Conservation (phyloP, 1,140 invertebrate genomes). For the Megathymus violae region DNA sequence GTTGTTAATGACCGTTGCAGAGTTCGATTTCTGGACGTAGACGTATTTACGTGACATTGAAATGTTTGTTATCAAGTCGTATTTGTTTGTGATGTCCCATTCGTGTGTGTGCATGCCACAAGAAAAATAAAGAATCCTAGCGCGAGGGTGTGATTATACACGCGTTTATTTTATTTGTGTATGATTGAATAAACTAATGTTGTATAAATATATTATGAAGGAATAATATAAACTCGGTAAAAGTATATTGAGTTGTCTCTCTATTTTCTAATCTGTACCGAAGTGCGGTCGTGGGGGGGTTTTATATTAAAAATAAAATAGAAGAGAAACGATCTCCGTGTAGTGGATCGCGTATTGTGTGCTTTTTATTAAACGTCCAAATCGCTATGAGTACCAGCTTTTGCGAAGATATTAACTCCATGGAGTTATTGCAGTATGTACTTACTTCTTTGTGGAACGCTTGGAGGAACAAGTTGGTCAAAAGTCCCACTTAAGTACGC, state of each 20-base stretch:
- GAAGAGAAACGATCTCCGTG: conserved; percentile 64
- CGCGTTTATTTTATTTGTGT: no score
- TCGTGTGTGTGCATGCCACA: no score
- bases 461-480: conserved; percentile 15
- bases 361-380: conserved; percentile 78
- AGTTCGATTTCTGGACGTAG: no score
- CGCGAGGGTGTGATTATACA: no score
- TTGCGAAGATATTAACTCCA: conserved; percentile 50
- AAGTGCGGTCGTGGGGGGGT: conserved; percentile 62
- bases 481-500: background rate
- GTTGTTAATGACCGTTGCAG: no score
- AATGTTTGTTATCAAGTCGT: no score
- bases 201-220: no score
- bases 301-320: conserved; percentile 83
- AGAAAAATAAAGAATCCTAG: no score
- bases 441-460: conserved; percentile 34
- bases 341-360: conserved; percentile 76
- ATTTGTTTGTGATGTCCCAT: no score
- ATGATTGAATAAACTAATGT: no score
- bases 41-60: no score
- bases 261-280: conserved; percentile 48
- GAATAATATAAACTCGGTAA: conserved; percentile 7
- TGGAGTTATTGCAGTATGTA: conserved; percentile 54
- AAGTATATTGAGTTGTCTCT: conserved; percentile 33
- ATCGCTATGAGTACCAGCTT: conserved; percentile 56